Evolutionary conservation across 2,888 invertebrate species (phyloP).

Genomic region (Parnassius mnemosyne): DNA sequence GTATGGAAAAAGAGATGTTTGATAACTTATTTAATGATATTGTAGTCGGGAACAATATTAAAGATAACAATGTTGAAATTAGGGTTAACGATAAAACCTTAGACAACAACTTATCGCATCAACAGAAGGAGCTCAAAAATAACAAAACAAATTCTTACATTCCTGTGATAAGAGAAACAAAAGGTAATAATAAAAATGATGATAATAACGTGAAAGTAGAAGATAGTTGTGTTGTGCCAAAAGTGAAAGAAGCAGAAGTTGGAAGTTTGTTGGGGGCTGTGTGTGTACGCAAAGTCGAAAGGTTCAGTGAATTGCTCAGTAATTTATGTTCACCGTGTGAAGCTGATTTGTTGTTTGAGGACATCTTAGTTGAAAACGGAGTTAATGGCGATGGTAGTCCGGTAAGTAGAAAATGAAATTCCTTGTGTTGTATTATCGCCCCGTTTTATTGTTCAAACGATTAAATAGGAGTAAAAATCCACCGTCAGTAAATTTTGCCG

Average conservation of each 20-base stretch:
- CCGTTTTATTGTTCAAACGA: too few species aligned
- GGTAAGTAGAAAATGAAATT: slow-evolving; percentile 46
- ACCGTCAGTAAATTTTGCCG: too few species aligned
- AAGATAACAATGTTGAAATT: slow-evolving; percentile 40
- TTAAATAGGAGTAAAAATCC: too few species aligned
- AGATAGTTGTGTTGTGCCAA: slow-evolving; percentile 68
- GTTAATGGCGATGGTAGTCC: slow-evolving; percentile 52
- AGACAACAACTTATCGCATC: slow-evolving; percentile 30
- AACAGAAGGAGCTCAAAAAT: slow-evolving; percentile 51
- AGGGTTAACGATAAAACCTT: slow-evolving; percentile 44
- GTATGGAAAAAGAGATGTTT: slow-evolving; percentile 59
- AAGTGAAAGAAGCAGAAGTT: slow-evolving; percentile 53
- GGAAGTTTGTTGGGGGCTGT: slow-evolving; percentile 67
- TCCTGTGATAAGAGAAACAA: slow-evolving; percentile 51
- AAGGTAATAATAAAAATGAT: slow-evolving; percentile 46
- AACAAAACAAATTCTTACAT: slow-evolving; percentile 56
- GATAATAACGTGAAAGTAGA: slow-evolving; percentile 48
- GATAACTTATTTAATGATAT: slow-evolving; percentile 69
- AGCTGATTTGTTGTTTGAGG: slow-evolving; percentile 72
- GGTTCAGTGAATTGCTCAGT: slow-evolving; percentile 76
- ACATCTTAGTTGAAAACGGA: slow-evolving; percentile 69
- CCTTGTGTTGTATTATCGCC: too few species aligned
- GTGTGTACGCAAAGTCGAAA: slow-evolving; percentile 76
- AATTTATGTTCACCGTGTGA: slow-evolving; percentile 74
- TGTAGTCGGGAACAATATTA: slow-evolving; percentile 39